These are phyloP conservation scores for Rhinolophus ferrumequinum DNA, from an alignment of 2,113 vertebrate genomes.

Conservation along the genomic window DNA sequence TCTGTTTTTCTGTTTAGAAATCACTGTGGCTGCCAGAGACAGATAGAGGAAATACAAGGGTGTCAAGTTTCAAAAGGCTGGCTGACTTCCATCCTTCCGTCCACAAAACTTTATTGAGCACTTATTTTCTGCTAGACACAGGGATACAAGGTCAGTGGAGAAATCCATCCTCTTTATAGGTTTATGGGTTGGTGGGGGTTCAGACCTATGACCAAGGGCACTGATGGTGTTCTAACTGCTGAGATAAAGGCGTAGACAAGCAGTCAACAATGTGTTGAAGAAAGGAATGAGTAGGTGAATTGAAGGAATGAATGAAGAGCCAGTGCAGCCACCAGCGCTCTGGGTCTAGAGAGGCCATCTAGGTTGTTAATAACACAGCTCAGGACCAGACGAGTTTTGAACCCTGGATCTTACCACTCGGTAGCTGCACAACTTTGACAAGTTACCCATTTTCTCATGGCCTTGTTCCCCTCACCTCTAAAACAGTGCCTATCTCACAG, in stretches of 20 bases:
- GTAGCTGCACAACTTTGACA: background rate
- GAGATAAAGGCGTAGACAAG: background rate
- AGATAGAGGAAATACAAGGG: background rate
- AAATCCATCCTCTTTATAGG: background rate
- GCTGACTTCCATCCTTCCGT: background rate
- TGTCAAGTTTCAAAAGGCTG: background rate
- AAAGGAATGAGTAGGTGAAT: background rate
- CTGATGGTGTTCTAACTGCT: background rate
- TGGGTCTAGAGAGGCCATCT: rapidly evolving
- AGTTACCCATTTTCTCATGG: background rate
- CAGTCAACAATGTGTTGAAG: background rate
- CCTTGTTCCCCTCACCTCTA: background rate
- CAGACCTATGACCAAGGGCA: background rate
- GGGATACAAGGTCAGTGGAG: background rate
- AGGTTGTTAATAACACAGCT: background rate
- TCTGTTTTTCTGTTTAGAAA: background rate
- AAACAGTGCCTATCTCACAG: background rate
- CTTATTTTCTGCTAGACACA: background rate
- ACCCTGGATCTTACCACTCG: background rate
- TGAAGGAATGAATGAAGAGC: background rate
- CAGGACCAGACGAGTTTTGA: background rate
- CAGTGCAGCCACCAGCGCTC: rapidly evolving
- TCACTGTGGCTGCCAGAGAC: background rate
- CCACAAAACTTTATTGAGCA: background rate
- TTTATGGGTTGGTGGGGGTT: background rate